phyloP scores from a whole-genome alignment of 2,888 invertebrate genomes.

The Phragmatobia fuliginosa region DNA sequence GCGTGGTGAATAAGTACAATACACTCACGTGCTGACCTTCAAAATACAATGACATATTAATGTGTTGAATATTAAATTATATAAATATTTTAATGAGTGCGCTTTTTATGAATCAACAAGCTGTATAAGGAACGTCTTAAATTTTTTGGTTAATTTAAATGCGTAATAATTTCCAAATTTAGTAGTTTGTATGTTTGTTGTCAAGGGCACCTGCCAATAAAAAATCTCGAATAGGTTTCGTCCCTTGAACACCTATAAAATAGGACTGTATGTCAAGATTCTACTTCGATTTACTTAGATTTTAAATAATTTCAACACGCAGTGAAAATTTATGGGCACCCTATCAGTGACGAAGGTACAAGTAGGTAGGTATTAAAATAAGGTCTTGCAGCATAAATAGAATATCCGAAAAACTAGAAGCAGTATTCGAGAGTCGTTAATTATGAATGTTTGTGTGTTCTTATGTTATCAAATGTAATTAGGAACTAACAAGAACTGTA shows the following conservation, averaged over 20 bases:
- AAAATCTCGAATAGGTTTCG: neutral
- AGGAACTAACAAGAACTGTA: no score
- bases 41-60: conserved; percentile 30
- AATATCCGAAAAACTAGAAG: neutral
- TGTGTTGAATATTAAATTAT: neutral
- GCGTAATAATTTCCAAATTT: neutral
- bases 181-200: conserved; percentile 1
- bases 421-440: neutral
- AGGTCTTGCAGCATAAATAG: no score
- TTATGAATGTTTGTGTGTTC: no score
- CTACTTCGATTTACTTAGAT: neutral
- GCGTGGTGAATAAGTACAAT: conserved; percentile 61
- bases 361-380: no score
- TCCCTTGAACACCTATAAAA: neutral
- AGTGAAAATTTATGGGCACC: no score
- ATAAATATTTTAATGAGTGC: conserved; percentile 10
- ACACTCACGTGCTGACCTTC: conserved; percentile 34
- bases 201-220: neutral
- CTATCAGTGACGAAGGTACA: no score
- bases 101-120: conserved; percentile 11
- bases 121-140: conserved; percentile 4
- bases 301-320: neutral
- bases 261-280: neutral
- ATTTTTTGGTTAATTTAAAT: neutral
- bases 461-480: no score